A percentile compares a stretch with the other conserved stretches of the same genome.
Evolutionary conservation across 2,797 vertebrate genomes (phyloP).

Genomic region (Sebastes itinus): DNA sequence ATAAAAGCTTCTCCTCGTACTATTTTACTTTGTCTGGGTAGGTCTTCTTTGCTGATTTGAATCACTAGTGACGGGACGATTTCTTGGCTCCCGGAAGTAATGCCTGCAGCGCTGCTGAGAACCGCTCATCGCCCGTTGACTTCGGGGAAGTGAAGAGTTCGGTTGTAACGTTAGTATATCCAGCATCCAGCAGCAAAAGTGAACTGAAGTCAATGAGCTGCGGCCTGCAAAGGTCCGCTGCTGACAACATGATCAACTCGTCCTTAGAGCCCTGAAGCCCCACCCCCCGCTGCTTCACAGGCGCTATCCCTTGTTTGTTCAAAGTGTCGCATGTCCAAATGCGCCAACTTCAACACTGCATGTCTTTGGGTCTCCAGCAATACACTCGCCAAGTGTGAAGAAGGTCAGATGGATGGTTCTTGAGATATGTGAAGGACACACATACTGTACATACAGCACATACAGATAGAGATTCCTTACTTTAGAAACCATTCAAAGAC

Average conservation of each 20-base stretch:
- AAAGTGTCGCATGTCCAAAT: too few relatives aligned
- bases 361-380: neutral
- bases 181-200: neutral
- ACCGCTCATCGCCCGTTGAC: neutral
- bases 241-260: neutral
- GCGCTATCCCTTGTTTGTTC: too few relatives aligned
- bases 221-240: neutral
- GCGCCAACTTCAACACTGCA: neutral
- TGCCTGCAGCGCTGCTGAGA: neutral
- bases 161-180: neutral
- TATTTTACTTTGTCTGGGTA: neutral
- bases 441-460: neutral
- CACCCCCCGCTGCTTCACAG: too few relatives aligned
- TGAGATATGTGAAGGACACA: neutral
- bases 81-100: neutral
- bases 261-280: neutral
- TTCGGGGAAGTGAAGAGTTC: neutral
- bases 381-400: neutral
- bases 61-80: neutral
- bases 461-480: too few relatives aligned
- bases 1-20: neutral
- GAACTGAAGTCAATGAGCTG: neutral
- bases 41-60: neutral
- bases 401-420: neutral
- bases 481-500: too few relatives aligned